These are phyloP conservation scores for Neodiprion virginianus DNA, from an alignment of 1,140 invertebrate genomes.

Conservation along the genomic window DNA sequence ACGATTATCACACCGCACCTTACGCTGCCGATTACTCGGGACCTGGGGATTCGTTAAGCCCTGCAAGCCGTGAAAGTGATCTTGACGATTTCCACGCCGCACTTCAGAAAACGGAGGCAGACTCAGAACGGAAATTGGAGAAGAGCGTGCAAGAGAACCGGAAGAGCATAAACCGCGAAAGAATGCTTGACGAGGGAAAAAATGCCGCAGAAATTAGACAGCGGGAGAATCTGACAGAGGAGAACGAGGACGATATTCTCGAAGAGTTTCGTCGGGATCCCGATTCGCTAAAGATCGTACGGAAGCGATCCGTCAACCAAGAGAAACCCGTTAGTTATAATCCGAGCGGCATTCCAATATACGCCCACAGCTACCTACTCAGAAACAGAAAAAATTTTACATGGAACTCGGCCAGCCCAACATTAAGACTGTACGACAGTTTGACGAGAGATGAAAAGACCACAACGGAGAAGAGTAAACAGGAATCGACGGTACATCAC, in stretches of 20 bases:
- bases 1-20: conserved; percentile 23
- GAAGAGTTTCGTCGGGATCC: neutral
- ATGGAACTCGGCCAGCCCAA: neutral
- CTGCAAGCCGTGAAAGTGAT: conserved; percentile 24
- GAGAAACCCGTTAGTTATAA: conserved; percentile 19
- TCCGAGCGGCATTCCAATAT: conserved; percentile 14
- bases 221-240: neutral
- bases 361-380: neutral
- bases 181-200: conserved; percentile 22
- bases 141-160: conserved; percentile 30
- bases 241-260: conserved; percentile 6
- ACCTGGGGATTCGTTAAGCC: conserved; percentile 20
- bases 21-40: conserved; percentile 5
- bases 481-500: conserved; percentile 3
- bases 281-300: neutral
- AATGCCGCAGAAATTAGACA: conserved; percentile 3
- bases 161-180: conserved; percentile 29
- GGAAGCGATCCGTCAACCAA: conserved; percentile 16
- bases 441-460: neutral
- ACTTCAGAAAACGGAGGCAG: conserved; percentile 28
- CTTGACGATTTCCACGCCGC: conserved; percentile 33
- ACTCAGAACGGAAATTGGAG: conserved; percentile 32
- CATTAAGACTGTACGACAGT: conserved; percentile 5
- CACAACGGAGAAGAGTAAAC: conserved; percentile 10
- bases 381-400: neutral